Evolutionary conservation across 1,140 invertebrate genomes (phyloP).

Genomic region (Hycleus cichorii): DNA sequence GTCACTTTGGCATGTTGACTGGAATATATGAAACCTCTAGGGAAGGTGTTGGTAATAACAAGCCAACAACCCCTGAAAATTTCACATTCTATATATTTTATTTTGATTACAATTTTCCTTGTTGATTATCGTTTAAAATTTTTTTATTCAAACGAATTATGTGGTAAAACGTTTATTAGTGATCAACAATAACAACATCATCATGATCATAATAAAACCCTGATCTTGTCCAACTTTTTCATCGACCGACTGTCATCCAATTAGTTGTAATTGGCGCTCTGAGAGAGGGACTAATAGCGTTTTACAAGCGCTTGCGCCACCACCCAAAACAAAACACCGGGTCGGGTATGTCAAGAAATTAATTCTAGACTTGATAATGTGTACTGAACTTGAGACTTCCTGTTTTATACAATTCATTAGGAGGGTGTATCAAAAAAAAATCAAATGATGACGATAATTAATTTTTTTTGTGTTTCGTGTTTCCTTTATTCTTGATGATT

Average conservation of each 20-base stretch:
- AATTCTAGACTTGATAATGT: conserved; percentile 24
- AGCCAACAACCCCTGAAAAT: too few species aligned
- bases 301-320: conserved; percentile 23
- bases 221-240: conserved; percentile 40
- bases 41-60: not conserved
- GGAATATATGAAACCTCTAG: conserved; percentile 10
- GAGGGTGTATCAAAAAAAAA: too few species aligned
- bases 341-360: conserved; percentile 26
- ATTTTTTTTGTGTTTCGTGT: too few species aligned
- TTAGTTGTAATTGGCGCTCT: conserved; percentile 37
- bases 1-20: conserved; percentile 13
- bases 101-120: too few species aligned
- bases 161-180: too few species aligned
- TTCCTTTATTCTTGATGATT: too few species aligned
- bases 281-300: conserved; percentile 14
- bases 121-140: too few species aligned
- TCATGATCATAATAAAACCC: conserved; percentile 34
- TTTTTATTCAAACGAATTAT: too few species aligned
- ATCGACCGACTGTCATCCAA: conserved; percentile 37
- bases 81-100: too few species aligned
- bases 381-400: conserved; percentile 2
- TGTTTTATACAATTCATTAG: not conserved
- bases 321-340: conserved; percentile 19
- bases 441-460: too few species aligned
- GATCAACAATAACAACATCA: too few species aligned